phyloP scores from a whole-genome alignment of 2,888 invertebrate genomes.

The Lithophane leautieri region DNA sequence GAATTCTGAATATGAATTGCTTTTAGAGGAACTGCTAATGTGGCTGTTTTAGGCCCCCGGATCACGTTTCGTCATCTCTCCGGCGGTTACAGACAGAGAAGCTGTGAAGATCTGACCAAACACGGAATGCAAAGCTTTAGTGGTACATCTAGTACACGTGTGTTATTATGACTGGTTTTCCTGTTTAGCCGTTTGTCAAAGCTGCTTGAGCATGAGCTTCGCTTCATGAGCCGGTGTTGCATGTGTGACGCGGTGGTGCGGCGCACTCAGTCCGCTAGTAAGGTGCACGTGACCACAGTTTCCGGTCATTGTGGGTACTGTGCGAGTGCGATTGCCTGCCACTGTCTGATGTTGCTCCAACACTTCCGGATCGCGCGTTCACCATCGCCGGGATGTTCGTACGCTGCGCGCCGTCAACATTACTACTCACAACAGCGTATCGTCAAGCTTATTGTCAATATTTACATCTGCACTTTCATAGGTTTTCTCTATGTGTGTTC shows the following conservation, averaged over 20 bases:
- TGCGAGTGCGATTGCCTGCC: not conserved
- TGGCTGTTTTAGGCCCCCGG: no score
- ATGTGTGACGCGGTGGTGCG: not conserved
- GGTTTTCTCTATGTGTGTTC: not conserved
- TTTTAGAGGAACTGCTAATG: no score
- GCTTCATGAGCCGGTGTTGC: not conserved
- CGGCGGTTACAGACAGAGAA: not conserved
- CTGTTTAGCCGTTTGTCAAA: not conserved
- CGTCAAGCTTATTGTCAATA: conserved; percentile 32
- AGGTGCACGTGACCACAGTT: not conserved
- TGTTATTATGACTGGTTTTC: not conserved
- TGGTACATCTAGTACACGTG: no score
- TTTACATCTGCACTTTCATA: conserved; percentile 16
- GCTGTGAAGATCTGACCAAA: not conserved
- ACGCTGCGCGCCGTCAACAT: not conserved
- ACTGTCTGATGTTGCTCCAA: conserved; percentile 3
- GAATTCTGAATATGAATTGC: no score
- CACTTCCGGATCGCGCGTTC: conserved; percentile 35
- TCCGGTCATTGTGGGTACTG: conserved; percentile 20
- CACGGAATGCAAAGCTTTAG: not conserved
- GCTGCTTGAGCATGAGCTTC: not conserved
- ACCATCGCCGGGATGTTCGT: not conserved
- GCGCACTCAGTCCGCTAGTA: not conserved
- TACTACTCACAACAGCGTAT: conserved; percentile 10
- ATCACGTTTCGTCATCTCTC: not conserved